phyloP scores from a whole-genome alignment of 2,113 vertebrate genomes.

The Cryptotis parvus region DNA sequence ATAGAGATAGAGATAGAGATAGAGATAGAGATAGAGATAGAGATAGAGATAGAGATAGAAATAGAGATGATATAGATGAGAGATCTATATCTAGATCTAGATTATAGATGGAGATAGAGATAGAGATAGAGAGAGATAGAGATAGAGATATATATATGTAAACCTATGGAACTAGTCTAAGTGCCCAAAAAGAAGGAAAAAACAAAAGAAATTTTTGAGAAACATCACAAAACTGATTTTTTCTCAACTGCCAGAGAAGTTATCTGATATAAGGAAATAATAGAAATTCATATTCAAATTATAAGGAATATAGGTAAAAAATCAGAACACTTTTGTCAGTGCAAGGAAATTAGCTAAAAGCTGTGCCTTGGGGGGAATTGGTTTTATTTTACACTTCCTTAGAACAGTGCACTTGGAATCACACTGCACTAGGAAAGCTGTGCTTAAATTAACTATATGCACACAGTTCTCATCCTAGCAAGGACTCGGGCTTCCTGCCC shows the following conservation, averaged over 20 bases:
- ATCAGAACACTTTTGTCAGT: background rate
- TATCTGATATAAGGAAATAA: background rate
- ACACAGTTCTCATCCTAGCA: background rate
- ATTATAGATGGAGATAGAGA: too few species aligned
- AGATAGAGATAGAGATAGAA: too few species aligned
- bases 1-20: too few species aligned
- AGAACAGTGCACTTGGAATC: background rate
- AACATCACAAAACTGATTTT: background rate
- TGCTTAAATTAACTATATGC: slow-evolving; percentile 12
- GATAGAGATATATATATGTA: too few species aligned
- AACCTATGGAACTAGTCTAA: too few species aligned
- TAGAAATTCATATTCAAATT: background rate
- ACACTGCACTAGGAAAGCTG: background rate
- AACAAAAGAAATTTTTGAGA: background rate
- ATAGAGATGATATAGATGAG: too few species aligned
- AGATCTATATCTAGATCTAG: too few species aligned
- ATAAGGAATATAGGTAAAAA: background rate
- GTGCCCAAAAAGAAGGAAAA: too few species aligned
- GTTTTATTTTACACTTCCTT: background rate
- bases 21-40: too few species aligned
- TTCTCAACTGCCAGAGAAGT: background rate
- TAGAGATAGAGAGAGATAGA: too few species aligned
- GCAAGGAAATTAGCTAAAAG: background rate
- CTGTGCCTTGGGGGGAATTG: background rate
- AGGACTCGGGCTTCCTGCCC: too few species aligned